Conservation (phyloP, 2,888 invertebrate genomes). For the Trypoxylon attenuatum region DNA sequence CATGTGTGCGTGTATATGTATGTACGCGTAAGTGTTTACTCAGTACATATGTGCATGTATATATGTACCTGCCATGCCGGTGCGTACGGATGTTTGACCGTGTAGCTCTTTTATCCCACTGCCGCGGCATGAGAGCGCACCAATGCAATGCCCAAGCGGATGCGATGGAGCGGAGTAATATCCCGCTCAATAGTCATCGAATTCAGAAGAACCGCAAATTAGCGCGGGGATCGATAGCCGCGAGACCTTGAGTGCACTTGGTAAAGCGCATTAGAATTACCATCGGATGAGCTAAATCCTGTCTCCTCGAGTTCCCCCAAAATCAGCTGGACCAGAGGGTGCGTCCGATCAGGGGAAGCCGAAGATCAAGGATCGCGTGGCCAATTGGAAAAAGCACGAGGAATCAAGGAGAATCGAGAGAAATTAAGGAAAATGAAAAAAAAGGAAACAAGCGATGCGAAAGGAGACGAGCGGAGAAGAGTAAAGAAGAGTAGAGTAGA, state of each 20-base stretch:
- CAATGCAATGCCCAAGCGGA: neutral
- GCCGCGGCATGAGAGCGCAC: neutral
- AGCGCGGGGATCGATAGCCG: neutral
- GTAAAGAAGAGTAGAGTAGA: neutral
- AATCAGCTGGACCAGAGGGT: neutral
- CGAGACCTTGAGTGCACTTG: neutral
- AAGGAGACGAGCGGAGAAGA: neutral
- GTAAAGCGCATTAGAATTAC: neutral
- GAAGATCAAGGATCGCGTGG: neutral
- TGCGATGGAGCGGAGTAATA: neutral
- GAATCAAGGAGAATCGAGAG: neutral
- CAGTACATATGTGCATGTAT: too few species aligned
- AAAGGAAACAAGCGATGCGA: neutral
- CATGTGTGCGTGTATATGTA: neutral
- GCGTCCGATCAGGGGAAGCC: neutral
- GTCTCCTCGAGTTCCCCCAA: neutral
- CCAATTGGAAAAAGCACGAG: conserved; percentile 2
- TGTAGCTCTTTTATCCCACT: too few species aligned
- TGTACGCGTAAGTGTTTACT: too few species aligned
- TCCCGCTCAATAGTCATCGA: neutral
- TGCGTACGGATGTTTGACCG: too few species aligned
- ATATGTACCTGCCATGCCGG: too few species aligned
- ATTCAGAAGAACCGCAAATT: neutral
- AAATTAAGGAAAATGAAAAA: too few species aligned
- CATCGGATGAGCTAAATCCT: neutral